Conservation (phyloP, 2,888 invertebrate species). For the Ptychoptera albimana region DNA sequence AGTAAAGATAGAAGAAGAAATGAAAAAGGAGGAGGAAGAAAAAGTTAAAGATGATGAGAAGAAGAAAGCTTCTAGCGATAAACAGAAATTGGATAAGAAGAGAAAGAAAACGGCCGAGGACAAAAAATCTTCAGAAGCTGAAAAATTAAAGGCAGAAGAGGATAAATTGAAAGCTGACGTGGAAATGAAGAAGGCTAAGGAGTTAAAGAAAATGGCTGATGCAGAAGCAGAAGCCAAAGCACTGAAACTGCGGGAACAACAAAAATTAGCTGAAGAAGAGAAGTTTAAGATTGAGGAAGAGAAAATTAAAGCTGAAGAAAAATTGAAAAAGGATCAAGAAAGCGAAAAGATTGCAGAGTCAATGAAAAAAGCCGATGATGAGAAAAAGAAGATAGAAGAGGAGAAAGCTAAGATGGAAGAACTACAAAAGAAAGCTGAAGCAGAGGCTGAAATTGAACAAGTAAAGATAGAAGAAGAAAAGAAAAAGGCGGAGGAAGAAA, state of each 20-base stretch:
- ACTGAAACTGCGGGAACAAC: neutral
- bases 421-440: neutral
- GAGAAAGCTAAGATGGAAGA: neutral
- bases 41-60: neutral
- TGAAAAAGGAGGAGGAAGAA: no score
- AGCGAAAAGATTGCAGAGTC: neutral
- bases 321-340: no score
- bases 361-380: neutral
- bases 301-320: no score
- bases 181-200: slow-evolving; percentile 6
- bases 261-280: neutral
- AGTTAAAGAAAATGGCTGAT: slow-evolving; percentile 8
- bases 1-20: neutral
- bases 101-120: neutral
- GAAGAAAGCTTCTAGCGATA: neutral
- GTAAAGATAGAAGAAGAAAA: neutral
- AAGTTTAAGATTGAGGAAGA: no score
- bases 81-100: neutral
- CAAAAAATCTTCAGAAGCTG: slow-evolving; percentile 1
- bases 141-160: no score
- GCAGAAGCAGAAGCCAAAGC: neutral
- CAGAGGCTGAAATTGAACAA: neutral
- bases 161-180: neutral
- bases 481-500: neutral
- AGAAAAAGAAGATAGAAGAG: neutral